Evolutionary conservation across 2,113 vertebrate species (phyloP).

Genomic region (Esox niger): DNA sequence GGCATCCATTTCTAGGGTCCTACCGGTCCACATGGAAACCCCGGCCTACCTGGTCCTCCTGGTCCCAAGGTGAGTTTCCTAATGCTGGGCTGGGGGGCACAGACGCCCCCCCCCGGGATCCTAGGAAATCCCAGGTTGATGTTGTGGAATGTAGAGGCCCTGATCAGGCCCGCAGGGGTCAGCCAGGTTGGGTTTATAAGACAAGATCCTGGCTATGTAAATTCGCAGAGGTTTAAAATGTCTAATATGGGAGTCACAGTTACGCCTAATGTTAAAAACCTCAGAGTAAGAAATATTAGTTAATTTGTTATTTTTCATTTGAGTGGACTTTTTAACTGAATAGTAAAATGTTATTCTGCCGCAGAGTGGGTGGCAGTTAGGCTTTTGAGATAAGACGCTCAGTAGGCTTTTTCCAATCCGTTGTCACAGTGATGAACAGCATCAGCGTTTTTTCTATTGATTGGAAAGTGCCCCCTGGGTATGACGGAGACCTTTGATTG

Average conservation of each 20-base stretch:
- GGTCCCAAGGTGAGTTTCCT: conserved; percentile 85
- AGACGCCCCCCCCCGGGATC: conserved; percentile 5
- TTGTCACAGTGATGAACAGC: neutral
- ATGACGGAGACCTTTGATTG: conserved; percentile 4
- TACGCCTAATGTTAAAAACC: neutral
- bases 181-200: neutral
- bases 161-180: conserved; percentile 1
- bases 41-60: conserved; percentile 85
- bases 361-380: too few species aligned
- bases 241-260: neutral
- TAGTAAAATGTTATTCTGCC: too few species aligned
- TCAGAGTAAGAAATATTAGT: neutral
- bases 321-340: too few species aligned
- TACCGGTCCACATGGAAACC: conserved; percentile 87
- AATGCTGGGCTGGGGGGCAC: neutral
- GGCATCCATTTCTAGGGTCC: conserved; percentile 74
- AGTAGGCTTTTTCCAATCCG: neutral
- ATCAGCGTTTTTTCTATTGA: neutral
- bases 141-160: neutral
- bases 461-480: conserved; percentile 15
- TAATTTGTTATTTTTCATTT: too few species aligned
- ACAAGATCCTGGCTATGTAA: neutral
- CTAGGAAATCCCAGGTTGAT: conserved; percentile 8
- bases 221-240: too few species aligned
- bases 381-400: too few species aligned